These are phyloP conservation scores for Volucella bombylans DNA, from an alignment of 2,888 invertebrate species.

Conservation along the genomic window DNA sequence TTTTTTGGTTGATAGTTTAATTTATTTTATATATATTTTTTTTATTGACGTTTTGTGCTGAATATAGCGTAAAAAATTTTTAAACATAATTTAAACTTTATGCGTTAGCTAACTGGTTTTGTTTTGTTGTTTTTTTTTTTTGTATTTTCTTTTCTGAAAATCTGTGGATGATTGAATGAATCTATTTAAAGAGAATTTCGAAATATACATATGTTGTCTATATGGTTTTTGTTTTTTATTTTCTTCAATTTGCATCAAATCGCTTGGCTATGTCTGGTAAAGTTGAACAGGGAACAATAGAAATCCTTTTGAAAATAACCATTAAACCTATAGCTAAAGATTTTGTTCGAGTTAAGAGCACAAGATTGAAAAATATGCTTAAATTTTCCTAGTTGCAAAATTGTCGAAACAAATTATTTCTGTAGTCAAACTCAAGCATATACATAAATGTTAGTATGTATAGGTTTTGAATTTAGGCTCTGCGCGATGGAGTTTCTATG, in stretches of 20 bases:
- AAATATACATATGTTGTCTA: conserved; percentile 9
- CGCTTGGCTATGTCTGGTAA: conserved; percentile 63
- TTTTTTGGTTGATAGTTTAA: conserved; percentile 53
- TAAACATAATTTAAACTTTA: conserved; percentile 60
- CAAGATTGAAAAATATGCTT: conserved; percentile 30
- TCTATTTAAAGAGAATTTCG: conserved; percentile 44
- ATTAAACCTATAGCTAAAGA: background rate
- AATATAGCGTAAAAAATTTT: conserved; percentile 67
- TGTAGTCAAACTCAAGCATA: conserved; percentile 32
- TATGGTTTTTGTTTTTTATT: conserved; percentile 8
- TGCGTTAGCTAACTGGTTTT: conserved; percentile 47
- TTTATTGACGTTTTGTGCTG: conserved; percentile 66
- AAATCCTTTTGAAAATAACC: conserved; percentile 29
- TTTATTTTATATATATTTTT: conserved; percentile 20
- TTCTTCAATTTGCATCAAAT: conserved; percentile 62
- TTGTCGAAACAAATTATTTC: conserved; percentile 32
- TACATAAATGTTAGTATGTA: background rate
- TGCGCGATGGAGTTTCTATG: conserved; percentile 61
- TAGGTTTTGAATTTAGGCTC: conserved; percentile 19
- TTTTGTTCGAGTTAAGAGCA: conserved; percentile 11
- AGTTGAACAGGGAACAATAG: conserved; percentile 33
- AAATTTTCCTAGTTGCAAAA: conserved; percentile 28
- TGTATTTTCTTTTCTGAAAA: conserved; percentile 34
- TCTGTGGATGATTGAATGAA: conserved; percentile 54
- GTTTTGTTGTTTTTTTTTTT: conserved; percentile 20